Evolutionary conservation across 2,888 invertebrate genomes (phyloP), one percentile per base, ranked within the genome.

Genomic region (Ormyrus labotus): DNA sequence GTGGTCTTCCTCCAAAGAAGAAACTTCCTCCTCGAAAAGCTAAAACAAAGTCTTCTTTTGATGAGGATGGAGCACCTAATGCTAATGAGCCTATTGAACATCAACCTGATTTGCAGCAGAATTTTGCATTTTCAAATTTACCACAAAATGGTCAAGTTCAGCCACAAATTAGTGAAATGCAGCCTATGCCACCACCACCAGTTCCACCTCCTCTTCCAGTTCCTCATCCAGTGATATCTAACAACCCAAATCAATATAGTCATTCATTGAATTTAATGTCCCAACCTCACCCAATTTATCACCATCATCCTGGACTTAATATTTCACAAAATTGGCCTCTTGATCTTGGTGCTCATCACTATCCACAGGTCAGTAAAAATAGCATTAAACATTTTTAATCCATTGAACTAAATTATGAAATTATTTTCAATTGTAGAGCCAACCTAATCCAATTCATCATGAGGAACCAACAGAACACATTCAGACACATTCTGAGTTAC

Each of bases 271-370:
- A 84, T 68, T 82, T 89, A 55, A 83, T 84, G 60, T 84, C 86
- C 10, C 80, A 86, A 47, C 34, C 74, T 81, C 87, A 89, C 68
- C 84, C 88, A 11, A 84, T 88, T 61, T 86, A 88, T 76, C 87
- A 83, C 61, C 81, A 74, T 51, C 89, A 89, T 79, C 79, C 87
- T 13, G 85, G 84, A 11, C 81, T 89, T 58, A 88, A 85, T 55
- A 86, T 89, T 50, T 83, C 86, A 0, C 90, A 89, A 81, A 88
- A 85, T 84, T 90, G 90, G 90, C 89, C 90, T 1, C 80, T 90
- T 53, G 90, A 89, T 85, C 85, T 90, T 64, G 86, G 87, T 72
- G 85, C 83, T 78, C 89, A 90, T 83, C 88, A 89, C 82, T 89
- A 88, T 81, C 80, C 87, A 45, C 89, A 90, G 85, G 90, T 90